Base-by-base conservation (phyloP, 2,113 vertebrate species). In the Scalopus aquaticus region DNA sequence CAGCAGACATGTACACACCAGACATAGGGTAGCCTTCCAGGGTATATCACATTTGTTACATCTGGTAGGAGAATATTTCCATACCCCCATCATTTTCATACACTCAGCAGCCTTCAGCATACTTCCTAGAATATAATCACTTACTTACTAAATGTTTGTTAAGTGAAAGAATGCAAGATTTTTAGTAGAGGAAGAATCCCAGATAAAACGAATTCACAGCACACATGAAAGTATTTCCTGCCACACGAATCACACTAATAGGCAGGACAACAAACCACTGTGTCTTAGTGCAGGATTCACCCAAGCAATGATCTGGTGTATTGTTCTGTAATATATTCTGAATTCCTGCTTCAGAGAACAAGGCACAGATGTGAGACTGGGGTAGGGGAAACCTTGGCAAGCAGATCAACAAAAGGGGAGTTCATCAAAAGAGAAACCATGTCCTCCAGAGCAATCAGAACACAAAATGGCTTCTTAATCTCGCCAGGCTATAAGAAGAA, bases 211-310 rank as follows among this genome's bases (percentile, higher is more conserved):
- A 95, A 91, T 91, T 91, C 44, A 54, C 69, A 91, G 39, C 35
- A 54, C 44, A 76, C 69, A 77, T 44, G 39, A 84, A 85, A 94
- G 26, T 76, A 94, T 94, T 94, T 94, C 89, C 79, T 96, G n/a
- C 26, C 56, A 79, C 78, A 88, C 42, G 46, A 42, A 54, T n/a
- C 56, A 74, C 78, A 88, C 42, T 46, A 42, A 46, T 30, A 74
- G 85, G 39, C 67, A 85, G 49, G 46, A 37, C 69, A 90, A 37
- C 78, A 95, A 91, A 51, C 81, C 91, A 93, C 86, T 65, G 73
- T 39, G 54, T 80, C 46, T 73, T 64, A 51, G 28, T 67, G 12
- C 79, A 91, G 56, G 49, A 90, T 90, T 88, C 51, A 49, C 37
- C 76, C 73, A 64, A 65, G 39, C 11, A 58, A 51, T 77, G 39